A percentile compares a stretch with the other conserved stretches of the same genome.
Evolutionary conservation across 2,113 vertebrate species (phyloP).

Genomic region (Callocephalon fimbriatum): DNA sequence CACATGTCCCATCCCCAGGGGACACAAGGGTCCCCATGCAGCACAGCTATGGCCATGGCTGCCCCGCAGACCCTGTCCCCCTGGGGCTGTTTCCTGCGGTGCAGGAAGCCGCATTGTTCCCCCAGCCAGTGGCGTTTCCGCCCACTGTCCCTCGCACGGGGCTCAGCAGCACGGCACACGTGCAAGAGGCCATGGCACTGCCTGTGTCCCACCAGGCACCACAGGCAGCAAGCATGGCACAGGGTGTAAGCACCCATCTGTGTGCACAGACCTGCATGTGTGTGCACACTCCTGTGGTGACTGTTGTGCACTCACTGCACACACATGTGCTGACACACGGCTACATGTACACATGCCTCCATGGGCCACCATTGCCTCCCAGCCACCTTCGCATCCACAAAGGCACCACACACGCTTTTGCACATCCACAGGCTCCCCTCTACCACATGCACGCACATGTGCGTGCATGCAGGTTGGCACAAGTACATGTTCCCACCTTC

Average conservation of each 20-base stretch:
- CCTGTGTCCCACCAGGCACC: background rate
- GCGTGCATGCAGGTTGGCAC: accelerated
- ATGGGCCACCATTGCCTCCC: accelerated
- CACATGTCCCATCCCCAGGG: background rate
- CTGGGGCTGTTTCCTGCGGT: constrained; percentile 66
- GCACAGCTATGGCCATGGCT: accelerated
- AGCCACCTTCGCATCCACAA: background rate
- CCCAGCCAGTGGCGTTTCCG: constrained; percentile 69
- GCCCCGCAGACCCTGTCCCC: background rate
- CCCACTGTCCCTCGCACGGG: background rate
- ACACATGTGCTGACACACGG: accelerated
- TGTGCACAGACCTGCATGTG: accelerated
- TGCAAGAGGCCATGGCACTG: accelerated
- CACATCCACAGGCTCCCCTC: background rate
- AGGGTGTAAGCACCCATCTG: background rate
- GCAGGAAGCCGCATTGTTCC: constrained; percentile 80
- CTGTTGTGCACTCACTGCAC: accelerated
- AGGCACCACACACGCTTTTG: accelerated
- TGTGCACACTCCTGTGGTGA: accelerated
- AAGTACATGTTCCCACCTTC: background rate
- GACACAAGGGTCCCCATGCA: accelerated
- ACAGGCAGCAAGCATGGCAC: accelerated
- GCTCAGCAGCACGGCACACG: background rate
- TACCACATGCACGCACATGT: accelerated
- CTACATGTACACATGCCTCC: accelerated